Base-by-base conservation (phyloP, 1,140 invertebrate species). In the Steinernema feltiae region DNA sequence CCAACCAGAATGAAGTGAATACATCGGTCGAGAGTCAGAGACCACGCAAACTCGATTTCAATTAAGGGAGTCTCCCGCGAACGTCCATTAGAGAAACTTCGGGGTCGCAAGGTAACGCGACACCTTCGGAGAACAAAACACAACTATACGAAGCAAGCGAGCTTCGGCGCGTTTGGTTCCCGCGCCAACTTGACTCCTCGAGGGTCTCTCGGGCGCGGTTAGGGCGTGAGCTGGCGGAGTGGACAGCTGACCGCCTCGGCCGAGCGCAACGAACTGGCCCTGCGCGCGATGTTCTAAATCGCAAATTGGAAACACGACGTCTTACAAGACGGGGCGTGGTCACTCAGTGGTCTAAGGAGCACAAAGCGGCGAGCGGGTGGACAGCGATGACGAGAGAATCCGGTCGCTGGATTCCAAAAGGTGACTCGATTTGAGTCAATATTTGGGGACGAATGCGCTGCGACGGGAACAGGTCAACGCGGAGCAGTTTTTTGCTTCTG, bases 231-330 rank as follows among this genome's bases (percentile, higher is more conserved):
- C 7, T 41, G 35, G 18, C 35, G 35, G 35, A 41, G 35, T 41
- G 35, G 35, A 7, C 35, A 41, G 35, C 35, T 41, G 35, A 41
- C 35, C 35, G 35, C 35, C 35, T 7, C 35, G 35, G 35, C 35
- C 18, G n/a, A n/a, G n/a, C n/a, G n/a, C n/a, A n/a, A 46, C 15
- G 12, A 21, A 63, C 53, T n/a, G 15, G 53, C 12, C 24, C 53
- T 21, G 53, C 53, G 53, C 12, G 53, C 12, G 41, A 46, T n/a
- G 53, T 63, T 63, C 53, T 63, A 63, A 63, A 12, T 63, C 53
- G 53, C 24, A 15, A 63, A 63, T 63, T 63, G 53, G 53, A 63
- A 63, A 63, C 53, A n/a, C 53, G 53, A 63, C 35, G 35, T 41
- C 35, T 41, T 41, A 41, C 7, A 7, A 7, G 12, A 27, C 53